phyloP scores from a whole-genome alignment of 2,797 vertebrate genomes.

The Monodelphis domestica region DNA sequence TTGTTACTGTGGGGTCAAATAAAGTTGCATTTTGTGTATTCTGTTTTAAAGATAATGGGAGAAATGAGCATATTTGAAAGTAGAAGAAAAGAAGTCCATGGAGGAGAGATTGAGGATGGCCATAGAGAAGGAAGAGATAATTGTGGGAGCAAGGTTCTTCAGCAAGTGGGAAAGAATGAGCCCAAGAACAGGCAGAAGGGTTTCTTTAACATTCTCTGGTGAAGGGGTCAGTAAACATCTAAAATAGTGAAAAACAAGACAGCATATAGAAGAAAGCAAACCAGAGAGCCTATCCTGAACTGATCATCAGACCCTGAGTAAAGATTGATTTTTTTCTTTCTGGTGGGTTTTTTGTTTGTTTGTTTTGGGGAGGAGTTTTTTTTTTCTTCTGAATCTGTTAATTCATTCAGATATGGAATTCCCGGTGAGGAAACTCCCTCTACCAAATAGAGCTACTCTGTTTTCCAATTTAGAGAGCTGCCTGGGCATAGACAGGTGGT shows the following conservation, averaged over 20 bases:
- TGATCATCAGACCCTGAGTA: background rate
- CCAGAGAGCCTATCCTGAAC: background rate
- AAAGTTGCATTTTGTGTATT: background rate
- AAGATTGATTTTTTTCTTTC: background rate
- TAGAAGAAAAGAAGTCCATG: background rate
- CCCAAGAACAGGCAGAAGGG: background rate
- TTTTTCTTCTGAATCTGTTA: background rate
- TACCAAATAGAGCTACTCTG: background rate
- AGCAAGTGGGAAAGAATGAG: background rate
- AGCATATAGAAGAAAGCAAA: background rate
- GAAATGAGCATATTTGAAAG: background rate
- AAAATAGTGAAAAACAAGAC: background rate
- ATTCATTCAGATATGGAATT: background rate
- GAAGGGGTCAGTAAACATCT: background rate
- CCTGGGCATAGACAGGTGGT: background rate
- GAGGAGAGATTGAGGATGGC: background rate
- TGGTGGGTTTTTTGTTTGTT: no score
- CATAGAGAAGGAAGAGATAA: background rate
- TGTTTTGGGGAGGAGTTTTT: background rate
- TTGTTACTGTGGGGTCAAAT: background rate
- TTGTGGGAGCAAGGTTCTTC: background rate
- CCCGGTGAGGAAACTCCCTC: background rate
- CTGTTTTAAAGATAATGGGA: background rate
- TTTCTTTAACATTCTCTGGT: background rate
- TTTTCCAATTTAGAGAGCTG: background rate